phyloP scores from a whole-genome alignment of 2,797 vertebrate genomes.

The Cuculus canorus region DNA sequence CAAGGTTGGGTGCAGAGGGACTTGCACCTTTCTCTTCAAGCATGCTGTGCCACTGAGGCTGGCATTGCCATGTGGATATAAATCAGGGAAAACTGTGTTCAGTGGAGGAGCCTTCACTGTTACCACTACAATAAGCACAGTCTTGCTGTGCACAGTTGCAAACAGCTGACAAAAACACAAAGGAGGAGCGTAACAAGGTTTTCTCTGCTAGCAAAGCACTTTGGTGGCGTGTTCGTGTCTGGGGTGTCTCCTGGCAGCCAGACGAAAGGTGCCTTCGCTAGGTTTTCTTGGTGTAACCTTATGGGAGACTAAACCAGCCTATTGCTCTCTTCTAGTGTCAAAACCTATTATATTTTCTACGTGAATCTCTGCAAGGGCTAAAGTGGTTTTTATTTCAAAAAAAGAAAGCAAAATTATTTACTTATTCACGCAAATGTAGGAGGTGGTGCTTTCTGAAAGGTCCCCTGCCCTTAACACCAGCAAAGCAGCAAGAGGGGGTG shows the following conservation, averaged over 20 bases:
- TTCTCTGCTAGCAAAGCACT: neutral
- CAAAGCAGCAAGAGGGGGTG: neutral
- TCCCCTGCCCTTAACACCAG: neutral
- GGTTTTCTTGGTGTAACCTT: neutral
- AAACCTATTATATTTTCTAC: neutral
- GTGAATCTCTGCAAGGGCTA: neutral
- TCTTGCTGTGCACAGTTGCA: neutral
- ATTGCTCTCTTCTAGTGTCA: neutral
- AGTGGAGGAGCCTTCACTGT: neutral
- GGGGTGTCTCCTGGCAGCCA: neutral
- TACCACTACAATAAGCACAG: neutral
- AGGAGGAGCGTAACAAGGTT: neutral
- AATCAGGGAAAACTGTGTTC: accelerated
- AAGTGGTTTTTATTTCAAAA: neutral
- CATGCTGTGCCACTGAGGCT: neutral
- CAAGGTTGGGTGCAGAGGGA: neutral
- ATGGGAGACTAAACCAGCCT: neutral
- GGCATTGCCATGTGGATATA: neutral
- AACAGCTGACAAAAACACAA: neutral
- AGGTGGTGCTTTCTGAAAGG: neutral
- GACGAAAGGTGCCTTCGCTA: accelerated
- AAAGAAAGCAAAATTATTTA: neutral
- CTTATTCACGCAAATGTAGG: neutral
- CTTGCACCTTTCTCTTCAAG: accelerated
- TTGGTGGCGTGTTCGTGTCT: neutral